These are phyloP conservation scores for Folsomia candida DNA, from an alignment of 2,888 invertebrate species.

Conservation along the genomic window DNA sequence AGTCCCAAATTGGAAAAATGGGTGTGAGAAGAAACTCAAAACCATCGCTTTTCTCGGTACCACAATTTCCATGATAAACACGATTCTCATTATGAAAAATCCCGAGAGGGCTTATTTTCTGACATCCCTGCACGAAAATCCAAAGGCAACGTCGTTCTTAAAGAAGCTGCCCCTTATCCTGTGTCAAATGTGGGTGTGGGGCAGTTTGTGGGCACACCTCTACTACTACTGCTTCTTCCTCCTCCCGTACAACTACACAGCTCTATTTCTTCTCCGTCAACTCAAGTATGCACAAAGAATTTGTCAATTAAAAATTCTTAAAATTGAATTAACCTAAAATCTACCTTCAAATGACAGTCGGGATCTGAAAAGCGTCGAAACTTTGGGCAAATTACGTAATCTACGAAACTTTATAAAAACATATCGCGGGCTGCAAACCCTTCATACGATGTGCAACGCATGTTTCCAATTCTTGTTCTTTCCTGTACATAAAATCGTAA, in stretches of 20 bases:
- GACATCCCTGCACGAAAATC: constrained; percentile 16
- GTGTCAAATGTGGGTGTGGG: constrained; percentile 18
- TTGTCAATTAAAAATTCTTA: no score
- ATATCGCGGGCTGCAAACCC: constrained; percentile 9
- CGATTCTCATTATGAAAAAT: constrained; percentile 13
- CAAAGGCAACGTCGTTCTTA: neutral
- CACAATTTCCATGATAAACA: constrained; percentile 9
- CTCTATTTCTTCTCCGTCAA: constrained; percentile 6
- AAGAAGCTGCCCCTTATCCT: neutral
- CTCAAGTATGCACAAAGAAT: constrained; percentile 12
- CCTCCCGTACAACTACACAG: constrained; percentile 5
- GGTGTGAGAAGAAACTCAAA: constrained; percentile 6
- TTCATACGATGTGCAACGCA: constrained; percentile 16
- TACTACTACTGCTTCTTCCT: constrained; percentile 19
- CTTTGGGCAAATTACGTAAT: neutral
- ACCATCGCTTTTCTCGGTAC: neutral
- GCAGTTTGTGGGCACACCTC: constrained; percentile 14
- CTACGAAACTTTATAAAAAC: neutral
- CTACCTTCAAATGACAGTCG: neutral
- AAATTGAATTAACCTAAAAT: no score
- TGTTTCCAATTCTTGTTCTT: constrained; percentile 5
- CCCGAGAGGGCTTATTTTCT: constrained; percentile 20
- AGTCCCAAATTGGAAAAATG: neutral
- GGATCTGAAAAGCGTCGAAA: neutral
- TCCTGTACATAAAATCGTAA: constrained; percentile 7